Evolutionary conservation across 2,797 vertebrate species (phyloP), one percentile per base, ranked within the genome.

Genomic region (Knipowitschia caucasica): DNA sequence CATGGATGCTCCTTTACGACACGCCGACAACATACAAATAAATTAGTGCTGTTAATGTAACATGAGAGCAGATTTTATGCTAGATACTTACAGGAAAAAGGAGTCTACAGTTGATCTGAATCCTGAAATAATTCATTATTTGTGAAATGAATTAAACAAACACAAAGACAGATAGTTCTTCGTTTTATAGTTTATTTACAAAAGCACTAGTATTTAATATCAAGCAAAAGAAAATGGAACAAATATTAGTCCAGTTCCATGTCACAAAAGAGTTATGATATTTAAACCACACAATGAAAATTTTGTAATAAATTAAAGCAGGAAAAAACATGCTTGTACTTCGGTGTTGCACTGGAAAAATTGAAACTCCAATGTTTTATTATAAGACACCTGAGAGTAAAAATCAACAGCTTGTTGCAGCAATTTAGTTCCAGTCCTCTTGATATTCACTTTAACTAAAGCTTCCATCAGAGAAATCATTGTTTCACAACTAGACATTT

Each of bases 291-390:
- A 86, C 86, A 89, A 83, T 79, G 75, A 86, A 73, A 84, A 64
- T 58, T 67, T 53, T 69, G 73, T 80, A 91, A 92, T 92, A 92
- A 92, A 91, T 92, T 89, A 91, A 39, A 88, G 86, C 77, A 59
- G 77, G 72, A 83, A 83, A 83, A 83, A 64, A 81, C 78, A 88
- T 79, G 83, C 69, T 84, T 87, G 81, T 78, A 79, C 64, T 71
- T 86, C 75, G 67, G 77, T 85, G 84, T 78, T 72, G 72, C 78
- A 83, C 74, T 63, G 76, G 77, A 86, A 83, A 81, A 73, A 78
- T 78, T 75, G 72, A 86, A 81, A 79, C 52, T 78, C 82, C 80
- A 75, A 82, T 72, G 80, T 83, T 85, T 61, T 68, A 75, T 82
- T 66, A 76, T 67, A 70, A 81, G 72, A 88, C 85, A 90, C 89